Conservation (phyloP, 1,140 invertebrate genomes). For the Choristoneura fumiferana region DNA sequence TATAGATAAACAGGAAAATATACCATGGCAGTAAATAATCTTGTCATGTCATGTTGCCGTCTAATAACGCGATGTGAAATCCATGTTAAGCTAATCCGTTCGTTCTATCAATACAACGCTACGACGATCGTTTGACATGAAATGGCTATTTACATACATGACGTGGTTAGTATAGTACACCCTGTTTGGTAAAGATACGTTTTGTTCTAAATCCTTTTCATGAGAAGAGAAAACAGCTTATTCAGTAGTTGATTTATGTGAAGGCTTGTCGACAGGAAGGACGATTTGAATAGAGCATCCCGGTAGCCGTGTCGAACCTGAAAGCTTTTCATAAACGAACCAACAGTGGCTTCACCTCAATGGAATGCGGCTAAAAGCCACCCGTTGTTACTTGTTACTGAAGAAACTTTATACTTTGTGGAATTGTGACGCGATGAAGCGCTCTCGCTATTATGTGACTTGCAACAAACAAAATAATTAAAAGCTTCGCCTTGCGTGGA, state of each 20-base stretch:
- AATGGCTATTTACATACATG: not conserved
- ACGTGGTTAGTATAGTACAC: constrained; percentile 5
- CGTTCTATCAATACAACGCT: constrained; percentile 12
- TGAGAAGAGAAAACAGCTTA: constrained; percentile 53
- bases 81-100: constrained; percentile 18
- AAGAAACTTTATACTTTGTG: constrained; percentile 57
- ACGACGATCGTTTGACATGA: constrained; percentile 13
- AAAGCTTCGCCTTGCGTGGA: constrained; percentile 2
- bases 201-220: constrained; percentile 32
- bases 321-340: constrained; percentile 72
- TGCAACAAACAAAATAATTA: constrained; percentile 26
- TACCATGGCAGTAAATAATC: not conserved
- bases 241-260: constrained; percentile 72
- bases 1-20: not conserved
- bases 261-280: constrained; percentile 51
- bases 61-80: constrained; percentile 16
- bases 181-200: constrained; percentile 27
- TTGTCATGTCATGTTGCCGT: constrained; percentile 13
- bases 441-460: constrained; percentile 30
- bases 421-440: constrained; percentile 29
- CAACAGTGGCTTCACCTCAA: constrained; percentile 45
- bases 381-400: constrained; percentile 44
- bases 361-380: constrained; percentile 57
- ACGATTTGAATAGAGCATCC: constrained; percentile 67
- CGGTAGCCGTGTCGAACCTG: constrained; percentile 57